Evolutionary conservation across 2,113 vertebrate species (phyloP), one percentile per base, ranked within the genome.

Genomic region (Rhabdomys dilectus): DNA sequence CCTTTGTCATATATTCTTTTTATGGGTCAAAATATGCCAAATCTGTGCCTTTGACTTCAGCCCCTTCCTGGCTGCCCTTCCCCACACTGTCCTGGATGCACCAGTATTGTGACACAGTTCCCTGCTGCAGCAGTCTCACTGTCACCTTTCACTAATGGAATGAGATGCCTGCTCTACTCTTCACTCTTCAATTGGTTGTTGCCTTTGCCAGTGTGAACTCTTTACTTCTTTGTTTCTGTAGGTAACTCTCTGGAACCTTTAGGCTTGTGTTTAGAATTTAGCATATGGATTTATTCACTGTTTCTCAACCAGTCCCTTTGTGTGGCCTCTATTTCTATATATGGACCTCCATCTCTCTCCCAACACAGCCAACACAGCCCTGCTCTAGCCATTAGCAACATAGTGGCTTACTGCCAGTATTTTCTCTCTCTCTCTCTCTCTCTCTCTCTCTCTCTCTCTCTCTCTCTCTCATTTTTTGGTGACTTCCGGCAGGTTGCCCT

Each of bases 181-280:
- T 58, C 45, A 34, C 36, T 60, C 19, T 87, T 36, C 16, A 39
- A 60, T 22, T n/a, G 6, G 8, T 53, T 72, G 8, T 60, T 72
- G 24, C 42, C 31, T 70, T 42, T 62, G 53, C 3, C 24, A 0
- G 0, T 17, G 15, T 56, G 45, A 56, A 24, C 19, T 4, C 11
- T 62, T 68, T 97, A 89, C 34, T 66, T 0, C n/a, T 88, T 90
- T 2, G 5, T 36, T 85, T 36, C 88, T 78, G 34, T 29, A 76
- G 58, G 6, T 19, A n/a, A 21, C 56, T 42, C 51, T 88, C 51
- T 93, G 64, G 85, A 88, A 93, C 7, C 34, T 66, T 77, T 95
- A 39, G 51, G 0, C 0, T 0, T 1, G 51, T 26, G 13, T 64
- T 73, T 91, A 60, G 11, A 42, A 76, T n/a, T 87, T 0, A 17